Percentiles rank a stretch among this genome's conserved stretches.
phyloP scores from a whole-genome alignment of 1,140 invertebrate species.

The Neodiprion fabricii region DNA sequence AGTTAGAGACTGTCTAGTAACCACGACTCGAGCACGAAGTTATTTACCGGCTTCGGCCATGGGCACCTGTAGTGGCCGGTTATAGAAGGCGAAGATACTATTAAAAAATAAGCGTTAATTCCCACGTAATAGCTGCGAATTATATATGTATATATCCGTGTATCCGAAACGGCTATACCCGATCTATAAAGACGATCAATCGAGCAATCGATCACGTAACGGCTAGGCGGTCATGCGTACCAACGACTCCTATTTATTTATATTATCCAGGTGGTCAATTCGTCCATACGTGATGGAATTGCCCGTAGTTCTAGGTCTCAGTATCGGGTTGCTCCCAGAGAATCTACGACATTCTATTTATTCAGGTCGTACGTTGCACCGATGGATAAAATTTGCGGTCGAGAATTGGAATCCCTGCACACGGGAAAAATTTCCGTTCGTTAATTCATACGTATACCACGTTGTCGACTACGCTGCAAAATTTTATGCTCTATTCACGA shows the following conservation, averaged over 20 bases:
- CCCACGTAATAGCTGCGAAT: not conserved
- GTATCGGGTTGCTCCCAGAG: conserved; percentile 4
- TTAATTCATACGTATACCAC: no score
- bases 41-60: no score
- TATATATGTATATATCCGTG: not conserved
- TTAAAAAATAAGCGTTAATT: not conserved
- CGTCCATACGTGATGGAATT: conserved; percentile 54
- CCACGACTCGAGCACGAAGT: no score
- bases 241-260: conserved; percentile 54
- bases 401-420: no score
- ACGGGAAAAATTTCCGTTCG: no score
- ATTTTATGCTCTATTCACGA: no score
- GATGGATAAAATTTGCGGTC: not conserved
- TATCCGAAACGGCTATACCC: not conserved
- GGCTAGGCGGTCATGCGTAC: conserved; percentile 43
- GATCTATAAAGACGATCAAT: conserved; percentile 25
- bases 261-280: conserved; percentile 53
- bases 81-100: no score
- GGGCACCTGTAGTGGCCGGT: no score
- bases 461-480: no score
- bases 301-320: conserved; percentile 11
- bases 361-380: not conserved
- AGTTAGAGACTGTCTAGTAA: no score
- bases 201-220: conserved; percentile 51
- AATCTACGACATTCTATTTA: conserved; percentile 4